These are phyloP conservation scores for Halichondria panicea DNA, from an alignment of 37 sponge, comb jelly and placozoan species.

Conservation along the genomic window DNA sequence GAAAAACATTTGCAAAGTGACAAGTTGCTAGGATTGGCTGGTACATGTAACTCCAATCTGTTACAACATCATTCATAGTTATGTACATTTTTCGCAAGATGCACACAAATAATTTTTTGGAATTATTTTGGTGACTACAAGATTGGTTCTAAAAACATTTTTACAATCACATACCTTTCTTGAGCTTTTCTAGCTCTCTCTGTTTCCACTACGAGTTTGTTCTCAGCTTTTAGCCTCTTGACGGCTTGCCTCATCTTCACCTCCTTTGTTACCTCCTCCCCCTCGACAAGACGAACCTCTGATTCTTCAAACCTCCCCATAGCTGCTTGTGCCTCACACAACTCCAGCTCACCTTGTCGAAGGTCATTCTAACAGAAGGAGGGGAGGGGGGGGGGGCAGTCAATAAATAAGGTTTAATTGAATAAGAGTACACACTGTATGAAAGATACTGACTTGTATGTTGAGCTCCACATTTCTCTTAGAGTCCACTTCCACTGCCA, in stretches of 20 bases:
- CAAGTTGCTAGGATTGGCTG: no score
- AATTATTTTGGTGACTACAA: no score
- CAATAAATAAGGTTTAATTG: no score
- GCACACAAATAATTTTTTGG: no score
- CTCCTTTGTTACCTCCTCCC: conserved; percentile 5
- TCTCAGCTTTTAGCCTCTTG: conserved; percentile 19
- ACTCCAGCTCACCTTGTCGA: background rate
- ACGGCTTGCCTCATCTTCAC: conserved; percentile 6
- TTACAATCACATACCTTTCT: conserved; percentile 16
- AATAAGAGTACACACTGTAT: no score
- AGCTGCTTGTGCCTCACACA: background rate
- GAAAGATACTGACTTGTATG: no score
- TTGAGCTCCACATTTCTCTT: background rate
- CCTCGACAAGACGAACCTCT: background rate
- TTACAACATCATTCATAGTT: background rate
- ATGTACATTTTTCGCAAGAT: background rate
- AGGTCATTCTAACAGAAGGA: background rate
- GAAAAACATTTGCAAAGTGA: no score
- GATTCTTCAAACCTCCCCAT: background rate
- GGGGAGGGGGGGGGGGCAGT: no score
- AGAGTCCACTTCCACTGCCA: background rate
- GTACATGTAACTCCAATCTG: background rate
- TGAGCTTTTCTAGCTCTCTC: background rate
- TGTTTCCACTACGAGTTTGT: conserved; percentile 4
- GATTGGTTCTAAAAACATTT: no score